Conservation (phyloP, 2,797 vertebrate species). For the Novumbra hubbsi region DNA sequence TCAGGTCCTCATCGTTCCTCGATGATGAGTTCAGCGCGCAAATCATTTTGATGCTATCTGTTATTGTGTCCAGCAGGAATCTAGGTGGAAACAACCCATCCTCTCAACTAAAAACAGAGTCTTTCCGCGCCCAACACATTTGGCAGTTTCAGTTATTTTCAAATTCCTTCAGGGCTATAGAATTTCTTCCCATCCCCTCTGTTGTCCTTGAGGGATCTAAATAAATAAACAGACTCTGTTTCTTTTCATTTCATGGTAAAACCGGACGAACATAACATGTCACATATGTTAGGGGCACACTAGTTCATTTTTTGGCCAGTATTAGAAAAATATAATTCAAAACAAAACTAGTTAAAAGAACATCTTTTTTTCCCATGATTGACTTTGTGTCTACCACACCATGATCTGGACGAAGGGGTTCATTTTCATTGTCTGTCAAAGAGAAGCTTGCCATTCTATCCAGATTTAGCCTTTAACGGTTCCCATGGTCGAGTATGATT, state of each 20-base stretch:
- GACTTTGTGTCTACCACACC: neutral
- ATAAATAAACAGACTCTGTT: neutral
- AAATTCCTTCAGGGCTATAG: neutral
- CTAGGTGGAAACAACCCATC: neutral
- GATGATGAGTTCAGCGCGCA: neutral
- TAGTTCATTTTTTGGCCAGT: slow-evolving; percentile 34
- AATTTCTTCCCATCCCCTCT: neutral
- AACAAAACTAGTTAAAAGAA: neutral
- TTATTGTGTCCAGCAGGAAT: neutral
- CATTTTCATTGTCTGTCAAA: neutral
- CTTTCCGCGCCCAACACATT: neutral
- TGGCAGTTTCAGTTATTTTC: slow-evolving; percentile 1
- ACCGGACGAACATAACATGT: slow-evolving; percentile 26
- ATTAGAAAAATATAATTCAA: slow-evolving; percentile 9
- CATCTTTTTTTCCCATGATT: neutral
- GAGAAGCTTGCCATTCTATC: slow-evolving; percentile 1
- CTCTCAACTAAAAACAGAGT: neutral
- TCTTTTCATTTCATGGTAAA: slow-evolving; percentile 3
- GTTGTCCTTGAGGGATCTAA: slow-evolving; percentile 4
- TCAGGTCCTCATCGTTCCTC: neutral
- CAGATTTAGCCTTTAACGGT: neutral
- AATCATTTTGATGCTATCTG: neutral
- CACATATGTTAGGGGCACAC: slow-evolving; percentile 26
- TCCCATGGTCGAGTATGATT: neutral
- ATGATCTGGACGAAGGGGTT: neutral